Evolutionary conservation across 2,113 vertebrate genomes (phyloP), one percentile per base, ranked within the genome.

Genomic region (mouse (Mus musculus)): DNA sequence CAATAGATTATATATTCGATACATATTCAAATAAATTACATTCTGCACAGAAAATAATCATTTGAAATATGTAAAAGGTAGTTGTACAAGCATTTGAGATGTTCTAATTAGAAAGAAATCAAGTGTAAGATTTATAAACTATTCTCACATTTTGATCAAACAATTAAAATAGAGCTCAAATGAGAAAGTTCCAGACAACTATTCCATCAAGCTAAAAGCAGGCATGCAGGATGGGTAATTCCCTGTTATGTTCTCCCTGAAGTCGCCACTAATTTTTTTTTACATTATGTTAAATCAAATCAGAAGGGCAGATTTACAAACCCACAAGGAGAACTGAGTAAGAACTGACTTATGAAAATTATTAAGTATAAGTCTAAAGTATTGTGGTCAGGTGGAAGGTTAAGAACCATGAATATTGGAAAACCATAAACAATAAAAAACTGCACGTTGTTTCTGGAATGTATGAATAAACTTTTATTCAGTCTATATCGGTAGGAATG

Each of bases 251-350:
- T 82, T 90, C 42, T 76, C 63, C 28, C 30, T 24, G 28, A 87
- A 92, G 75, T 12, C 28, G 33, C 17, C 46, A 42, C 1, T 46
- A 81, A 73, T 91, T 91, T 49, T 49, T 78, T 49, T 49, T 81
- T 59, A 69, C 9, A 16, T 89, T 11, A 71, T 19, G 59, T n/a
- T 39, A 61, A 59, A 88, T 75, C 46, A 92, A 72, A 72, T 82
- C 39, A 93, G 28, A 85, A 88, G 84, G 59, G 14, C 10, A 73
- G 22, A 6, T 17, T 76, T 67, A 95, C 26, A 76, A 8, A 75
- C 16, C 10, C 1, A 13, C 20, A 61, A 91, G 3, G 0, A 7
- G 0, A 56, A n/a, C 5, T 4, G 11, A 81, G 26, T 4, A 24
- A 88, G 65, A 20, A 9, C 30, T 28, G 56, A 91, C 9, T 36